Evolutionary conservation across 2,113 vertebrate genomes (phyloP), one percentile per base, ranked within the genome.

Genomic region (Halichoeres trimaculatus): DNA sequence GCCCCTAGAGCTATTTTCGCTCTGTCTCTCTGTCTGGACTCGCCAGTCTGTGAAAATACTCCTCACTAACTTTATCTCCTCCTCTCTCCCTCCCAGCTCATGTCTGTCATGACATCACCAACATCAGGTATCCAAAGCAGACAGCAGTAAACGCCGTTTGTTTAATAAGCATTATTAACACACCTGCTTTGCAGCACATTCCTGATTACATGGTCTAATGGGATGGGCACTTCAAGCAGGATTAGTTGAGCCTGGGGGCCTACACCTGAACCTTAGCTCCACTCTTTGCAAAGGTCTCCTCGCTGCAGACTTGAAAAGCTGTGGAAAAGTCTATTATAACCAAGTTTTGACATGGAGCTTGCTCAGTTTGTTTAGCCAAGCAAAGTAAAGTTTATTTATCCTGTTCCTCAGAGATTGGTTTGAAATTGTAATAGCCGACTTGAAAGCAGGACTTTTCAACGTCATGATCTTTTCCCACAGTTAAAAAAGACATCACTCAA

Each of bases 191-290:
- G 91, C 90, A 87, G 93, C 92, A 92, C 91, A 94, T 93, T 91
- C 80, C 63, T 70, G 87, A 86, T 95, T 95, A 84, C 92, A 71
- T 68, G 90, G 80, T 84, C 93, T 80, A 93, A 87, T 87, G 88
- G 88, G 87, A 90, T 89, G 73, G 86, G 70, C 85, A 92, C 80
- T 82, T 90, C 65, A 91, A 74, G 86, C 80, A 84, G 84, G 90
- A 93, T 88, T 89, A 93, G 71, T 70, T 10, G 16, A 82, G 83
- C 94, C 95, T 92, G 75, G 85, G 93, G 95, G 93, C 91, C 91
- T 93, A 88, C 95, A 96, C 95, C 95, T 96, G 95, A 97, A 93
- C 92, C 90, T 94, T 89, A 91, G 92, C 85, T 91, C 78, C 45
- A 47, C 47, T 66, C 60, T 38, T 50, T 67, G 57, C 78, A 87